Evolutionary conservation across 2,888 invertebrate genomes (phyloP).

Genomic region (Drosophila robusta): DNA sequence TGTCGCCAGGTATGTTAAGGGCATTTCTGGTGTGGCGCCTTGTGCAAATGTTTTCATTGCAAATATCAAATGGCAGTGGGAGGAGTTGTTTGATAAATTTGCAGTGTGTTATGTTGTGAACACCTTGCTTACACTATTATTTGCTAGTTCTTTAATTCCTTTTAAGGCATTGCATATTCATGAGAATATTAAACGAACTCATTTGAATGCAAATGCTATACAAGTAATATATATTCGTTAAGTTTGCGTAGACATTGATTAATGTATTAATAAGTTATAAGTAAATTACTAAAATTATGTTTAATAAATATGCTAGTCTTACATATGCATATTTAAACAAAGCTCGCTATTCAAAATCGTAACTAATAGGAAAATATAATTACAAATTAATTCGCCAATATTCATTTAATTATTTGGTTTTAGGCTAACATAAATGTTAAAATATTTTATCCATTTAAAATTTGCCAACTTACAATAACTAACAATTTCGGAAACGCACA

Average conservation of each 20-base stretch:
- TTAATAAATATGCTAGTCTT: no score
- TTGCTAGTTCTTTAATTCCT: not conserved
- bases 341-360: no score
- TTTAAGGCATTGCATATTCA: constrained; percentile 15
- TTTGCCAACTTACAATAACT: no score
- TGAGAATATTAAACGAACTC: not conserved
- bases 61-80: constrained; percentile 5
- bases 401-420: no score
- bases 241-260: not conserved
- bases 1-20: not conserved
- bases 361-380: no score
- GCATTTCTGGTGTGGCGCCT: constrained; percentile 7
- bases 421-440: no score
- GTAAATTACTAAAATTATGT: no score
- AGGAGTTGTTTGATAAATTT: not conserved
- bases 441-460: no score
- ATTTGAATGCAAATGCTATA: not conserved
- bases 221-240: not conserved
- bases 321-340: no score
- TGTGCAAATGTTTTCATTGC: constrained; percentile 15
- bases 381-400: no score
- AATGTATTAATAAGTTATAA: not conserved
- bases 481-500: no score
- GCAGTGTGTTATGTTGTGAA: not conserved
- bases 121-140: not conserved